Evolutionary conservation across 2,888 invertebrate species (phyloP).

Genomic region (Macaria notata): DNA sequence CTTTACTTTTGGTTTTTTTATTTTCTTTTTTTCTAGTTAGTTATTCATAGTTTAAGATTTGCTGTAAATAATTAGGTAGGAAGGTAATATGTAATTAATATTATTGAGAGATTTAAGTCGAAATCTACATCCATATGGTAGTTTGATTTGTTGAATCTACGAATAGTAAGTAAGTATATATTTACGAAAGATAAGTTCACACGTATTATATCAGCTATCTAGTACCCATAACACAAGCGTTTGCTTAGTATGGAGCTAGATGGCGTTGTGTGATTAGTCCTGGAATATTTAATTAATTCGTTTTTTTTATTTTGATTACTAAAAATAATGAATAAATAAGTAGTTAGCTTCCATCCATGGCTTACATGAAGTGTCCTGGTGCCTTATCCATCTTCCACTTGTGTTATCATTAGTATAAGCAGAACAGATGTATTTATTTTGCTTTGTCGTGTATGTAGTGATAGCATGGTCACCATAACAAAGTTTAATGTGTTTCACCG

Average conservation of each 20-base stretch:
- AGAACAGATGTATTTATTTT: conserved; percentile 35
- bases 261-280: background rate
- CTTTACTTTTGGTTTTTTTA: conserved; percentile 47
- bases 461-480: background rate
- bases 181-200: too few relatives aligned
- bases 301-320: background rate
- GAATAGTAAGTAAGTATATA: too few relatives aligned
- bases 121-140: background rate
- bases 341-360: conserved; percentile 16
- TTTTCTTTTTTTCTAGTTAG: background rate
- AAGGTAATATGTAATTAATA: background rate
- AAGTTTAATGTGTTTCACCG: background rate
- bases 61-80: background rate
- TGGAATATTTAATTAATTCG: background rate
- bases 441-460: conserved; percentile 12
- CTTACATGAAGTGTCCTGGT: conserved; percentile 46
- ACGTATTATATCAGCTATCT: too few relatives aligned
- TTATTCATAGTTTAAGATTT: background rate
- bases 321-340: background rate
- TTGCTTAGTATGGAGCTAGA: too few relatives aligned
- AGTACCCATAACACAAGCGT: too few relatives aligned
- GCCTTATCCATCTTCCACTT: conserved; percentile 65
- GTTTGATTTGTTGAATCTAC: too few relatives aligned
- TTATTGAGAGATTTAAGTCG: background rate
- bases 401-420: conserved; percentile 39